phyloP scores from a whole-genome alignment of 1,140 invertebrate species.

The Meloidogyne chitwoodi region DNA sequence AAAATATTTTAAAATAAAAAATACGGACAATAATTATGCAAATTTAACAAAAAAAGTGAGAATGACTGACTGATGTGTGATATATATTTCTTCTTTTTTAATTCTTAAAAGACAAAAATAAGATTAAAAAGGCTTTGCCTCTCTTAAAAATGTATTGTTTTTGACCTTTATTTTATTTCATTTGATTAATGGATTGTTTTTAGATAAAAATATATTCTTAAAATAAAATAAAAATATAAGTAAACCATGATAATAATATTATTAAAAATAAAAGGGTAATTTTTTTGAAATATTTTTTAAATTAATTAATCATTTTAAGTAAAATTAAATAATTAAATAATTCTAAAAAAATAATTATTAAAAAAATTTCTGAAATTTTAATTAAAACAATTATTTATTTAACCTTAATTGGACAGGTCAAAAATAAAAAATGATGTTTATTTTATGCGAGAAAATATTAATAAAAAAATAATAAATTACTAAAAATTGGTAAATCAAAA shows the following conservation, averaged over 20 bases:
- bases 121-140: neutral
- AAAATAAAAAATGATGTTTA: neutral
- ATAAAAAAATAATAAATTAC: neutral
- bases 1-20: neutral
- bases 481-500: neutral
- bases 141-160: neutral
- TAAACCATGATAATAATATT: no score
- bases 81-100: neutral
- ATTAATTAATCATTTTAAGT: no score
- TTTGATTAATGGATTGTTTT: neutral
- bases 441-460: neutral
- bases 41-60: neutral
- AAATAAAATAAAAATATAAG: no score
- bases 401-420: neutral
- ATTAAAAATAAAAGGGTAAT: no score
- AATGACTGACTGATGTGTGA: neutral
- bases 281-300: no score
- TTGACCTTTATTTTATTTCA: neutral
- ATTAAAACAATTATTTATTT: no score
- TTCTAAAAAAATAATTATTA: no score
- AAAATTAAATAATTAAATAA: no score
- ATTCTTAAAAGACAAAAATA: neutral
- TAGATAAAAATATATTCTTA: neutral
- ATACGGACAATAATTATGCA: neutral
- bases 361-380: no score